A percentile compares a stretch with the other conserved stretches of the same genome.
Conservation (phyloP, 2,888 invertebrate genomes). For the Thereva nobilitata region DNA sequence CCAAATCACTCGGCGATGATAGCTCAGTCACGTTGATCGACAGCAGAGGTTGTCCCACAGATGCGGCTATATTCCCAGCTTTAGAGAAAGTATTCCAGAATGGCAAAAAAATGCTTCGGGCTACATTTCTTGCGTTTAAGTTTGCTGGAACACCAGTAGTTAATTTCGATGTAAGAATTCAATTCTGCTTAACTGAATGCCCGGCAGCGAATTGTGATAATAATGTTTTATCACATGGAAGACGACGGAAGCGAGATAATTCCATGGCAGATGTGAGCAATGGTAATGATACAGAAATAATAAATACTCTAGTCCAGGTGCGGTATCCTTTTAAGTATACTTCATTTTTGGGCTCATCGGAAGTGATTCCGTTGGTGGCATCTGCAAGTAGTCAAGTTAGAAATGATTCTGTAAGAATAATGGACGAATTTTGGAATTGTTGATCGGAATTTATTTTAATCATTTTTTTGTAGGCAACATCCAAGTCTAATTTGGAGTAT, state of each 20-base stretch:
- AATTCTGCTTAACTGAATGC: conserved; percentile 76
- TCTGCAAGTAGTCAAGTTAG: no score
- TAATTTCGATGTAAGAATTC: conserved; percentile 78
- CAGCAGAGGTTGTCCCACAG: conserved; percentile 79
- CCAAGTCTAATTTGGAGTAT: conserved; percentile 47
- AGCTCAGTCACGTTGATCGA: conserved; percentile 76
- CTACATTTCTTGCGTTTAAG: conserved; percentile 81
- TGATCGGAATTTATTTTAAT: no score
- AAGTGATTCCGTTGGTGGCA: no score
- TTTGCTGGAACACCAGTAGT: conserved; percentile 84
- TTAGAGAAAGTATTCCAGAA: conserved; percentile 55
- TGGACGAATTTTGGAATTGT: no score
- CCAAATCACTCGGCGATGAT: conserved; percentile 68
- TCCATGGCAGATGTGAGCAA: background rate
- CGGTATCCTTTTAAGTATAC: conserved; percentile 18
- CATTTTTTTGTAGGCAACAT: no score
- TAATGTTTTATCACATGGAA: conserved; percentile 40
- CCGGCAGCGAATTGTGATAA: conserved; percentile 63
- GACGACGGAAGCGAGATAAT: conserved; percentile 36
- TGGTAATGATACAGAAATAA: background rate
- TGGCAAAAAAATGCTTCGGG: conserved; percentile 59
- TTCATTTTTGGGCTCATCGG: conserved; percentile 1
- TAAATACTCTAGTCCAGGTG: conserved; percentile 14
- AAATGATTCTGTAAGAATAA: no score
- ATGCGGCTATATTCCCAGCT: conserved; percentile 62